Conservation (phyloP, 37 sponge, comb jelly and placozoan genomes). For the Chondrilla cf. caribensis region DNA sequence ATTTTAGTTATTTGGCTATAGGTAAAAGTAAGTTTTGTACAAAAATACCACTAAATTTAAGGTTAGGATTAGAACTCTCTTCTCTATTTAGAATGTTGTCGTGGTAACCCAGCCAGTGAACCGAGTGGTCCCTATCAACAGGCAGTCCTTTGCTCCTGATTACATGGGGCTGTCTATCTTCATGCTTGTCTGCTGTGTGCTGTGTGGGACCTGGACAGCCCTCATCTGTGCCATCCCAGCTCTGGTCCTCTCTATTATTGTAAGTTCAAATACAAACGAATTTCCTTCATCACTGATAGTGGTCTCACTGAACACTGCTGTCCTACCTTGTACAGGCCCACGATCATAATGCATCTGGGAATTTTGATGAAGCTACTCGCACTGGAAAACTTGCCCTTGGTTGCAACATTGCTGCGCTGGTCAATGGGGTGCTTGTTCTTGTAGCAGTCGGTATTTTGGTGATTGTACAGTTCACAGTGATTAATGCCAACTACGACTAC, state of each 20-base stretch:
- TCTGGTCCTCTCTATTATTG: conserved; percentile 20
- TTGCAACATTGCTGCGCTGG: background rate
- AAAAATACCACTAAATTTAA: too few relatives aligned
- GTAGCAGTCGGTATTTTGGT: background rate
- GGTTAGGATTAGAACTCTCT: too few relatives aligned
- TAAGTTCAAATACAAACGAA: conserved; percentile 1
- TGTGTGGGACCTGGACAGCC: background rate
- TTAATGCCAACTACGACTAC: background rate
- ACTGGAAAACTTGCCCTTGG: background rate
- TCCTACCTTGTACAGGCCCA: background rate
- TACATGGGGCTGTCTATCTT: conserved; percentile 17
- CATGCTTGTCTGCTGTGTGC: conserved; percentile 19
- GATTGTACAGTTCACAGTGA: background rate
- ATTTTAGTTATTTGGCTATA: too few relatives aligned
- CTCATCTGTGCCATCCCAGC: conserved; percentile 34
- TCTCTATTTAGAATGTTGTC: conserved; percentile 15
- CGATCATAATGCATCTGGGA: background rate
- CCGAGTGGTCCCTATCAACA: background rate
- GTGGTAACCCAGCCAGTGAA: conserved; percentile 26
- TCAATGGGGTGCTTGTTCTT: background rate
- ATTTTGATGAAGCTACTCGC: background rate
- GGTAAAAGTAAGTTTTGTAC: too few relatives aligned
- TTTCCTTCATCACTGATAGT: background rate
- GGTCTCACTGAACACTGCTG: too few relatives aligned
- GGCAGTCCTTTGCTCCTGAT: background rate